Evolutionary conservation across 2,797 vertebrate species (phyloP).

Genomic region (Harpagifer antarcticus): DNA sequence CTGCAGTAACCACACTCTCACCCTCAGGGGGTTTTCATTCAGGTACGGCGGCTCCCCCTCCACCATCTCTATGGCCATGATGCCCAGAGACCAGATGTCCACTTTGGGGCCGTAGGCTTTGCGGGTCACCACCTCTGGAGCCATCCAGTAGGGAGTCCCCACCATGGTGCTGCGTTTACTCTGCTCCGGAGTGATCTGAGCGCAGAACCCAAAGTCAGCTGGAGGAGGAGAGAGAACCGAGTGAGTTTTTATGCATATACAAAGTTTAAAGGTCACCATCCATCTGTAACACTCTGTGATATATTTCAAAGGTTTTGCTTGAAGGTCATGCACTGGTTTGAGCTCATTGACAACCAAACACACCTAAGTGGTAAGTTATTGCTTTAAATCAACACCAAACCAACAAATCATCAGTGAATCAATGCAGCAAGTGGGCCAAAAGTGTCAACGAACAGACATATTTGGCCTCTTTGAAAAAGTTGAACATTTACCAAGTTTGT

Average conservation of each 20-base stretch:
- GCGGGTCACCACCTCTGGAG: constrained; percentile 94
- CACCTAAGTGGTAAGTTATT: too few species aligned
- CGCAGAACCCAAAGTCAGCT: constrained; percentile 98
- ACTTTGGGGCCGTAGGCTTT: constrained; percentile 48
- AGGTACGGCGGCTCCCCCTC: constrained; percentile 97
- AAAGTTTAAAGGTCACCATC: not conserved
- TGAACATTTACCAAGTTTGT: not conserved
- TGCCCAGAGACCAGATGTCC: too few species aligned
- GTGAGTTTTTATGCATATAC: not conserved
- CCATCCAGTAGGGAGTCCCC: constrained; percentile 98
- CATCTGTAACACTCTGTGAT: not conserved
- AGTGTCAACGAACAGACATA: not conserved
- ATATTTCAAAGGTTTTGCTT: not conserved
- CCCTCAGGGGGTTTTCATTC: constrained; percentile 95
- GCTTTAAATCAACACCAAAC: not conserved
- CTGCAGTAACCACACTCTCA: constrained; percentile 64
- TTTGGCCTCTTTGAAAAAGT: not conserved
- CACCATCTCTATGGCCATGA: constrained; percentile 89
- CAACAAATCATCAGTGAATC: not conserved
- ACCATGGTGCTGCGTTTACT: constrained; percentile 99
- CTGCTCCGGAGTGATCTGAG: constrained; percentile 97
- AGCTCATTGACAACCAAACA: not conserved
- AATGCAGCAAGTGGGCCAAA: not conserved
- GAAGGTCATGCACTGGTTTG: not conserved
- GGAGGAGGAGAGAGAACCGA: constrained; percentile 19